These are phyloP conservation scores for Mobula hypostoma DNA, from an alignment of 2,113 vertebrate genomes.

Conservation along the genomic window DNA sequence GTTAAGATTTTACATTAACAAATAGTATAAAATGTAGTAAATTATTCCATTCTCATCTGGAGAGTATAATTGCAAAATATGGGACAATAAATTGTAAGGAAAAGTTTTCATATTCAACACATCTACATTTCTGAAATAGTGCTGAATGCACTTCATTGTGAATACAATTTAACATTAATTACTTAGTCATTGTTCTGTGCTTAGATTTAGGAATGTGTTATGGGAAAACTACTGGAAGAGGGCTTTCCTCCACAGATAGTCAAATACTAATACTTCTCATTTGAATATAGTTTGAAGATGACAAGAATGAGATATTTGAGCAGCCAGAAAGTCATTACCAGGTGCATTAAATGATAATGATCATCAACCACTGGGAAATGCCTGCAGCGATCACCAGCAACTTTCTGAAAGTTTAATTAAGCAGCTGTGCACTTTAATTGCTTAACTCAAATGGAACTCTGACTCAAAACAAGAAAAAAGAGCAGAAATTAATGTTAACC, in stretches of 20 bases:
- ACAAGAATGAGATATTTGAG: slow-evolving; percentile 32
- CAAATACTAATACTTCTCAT: slow-evolving; percentile 8
- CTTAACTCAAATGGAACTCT: slow-evolving; percentile 23
- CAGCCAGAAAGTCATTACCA: slow-evolving; percentile 28
- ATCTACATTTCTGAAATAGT: background rate
- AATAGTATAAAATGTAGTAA: background rate
- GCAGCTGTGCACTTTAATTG: slow-evolving; percentile 37
- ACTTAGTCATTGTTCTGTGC: background rate
- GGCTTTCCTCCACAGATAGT: background rate
- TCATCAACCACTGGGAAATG: slow-evolving; percentile 30
- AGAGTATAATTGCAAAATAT: background rate
- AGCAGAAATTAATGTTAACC: background rate
- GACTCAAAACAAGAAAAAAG: slow-evolving; percentile 16
- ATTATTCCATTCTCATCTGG: background rate
- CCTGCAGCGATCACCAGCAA: slow-evolving; percentile 34
- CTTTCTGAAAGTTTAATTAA: slow-evolving; percentile 37
- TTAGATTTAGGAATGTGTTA: background rate
- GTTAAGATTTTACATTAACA: background rate
- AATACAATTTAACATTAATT: background rate
- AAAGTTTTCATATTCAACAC: background rate
- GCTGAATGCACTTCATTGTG: background rate
- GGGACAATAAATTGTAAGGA: background rate
- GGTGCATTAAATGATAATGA: slow-evolving; percentile 38
- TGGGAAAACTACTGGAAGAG: slow-evolving; percentile 21
- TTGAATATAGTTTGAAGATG: slow-evolving; percentile 32